These are phyloP conservation scores for Neotoxoptera formosana DNA, from an alignment of 1,140 invertebrate genomes.

Conservation along the genomic window DNA sequence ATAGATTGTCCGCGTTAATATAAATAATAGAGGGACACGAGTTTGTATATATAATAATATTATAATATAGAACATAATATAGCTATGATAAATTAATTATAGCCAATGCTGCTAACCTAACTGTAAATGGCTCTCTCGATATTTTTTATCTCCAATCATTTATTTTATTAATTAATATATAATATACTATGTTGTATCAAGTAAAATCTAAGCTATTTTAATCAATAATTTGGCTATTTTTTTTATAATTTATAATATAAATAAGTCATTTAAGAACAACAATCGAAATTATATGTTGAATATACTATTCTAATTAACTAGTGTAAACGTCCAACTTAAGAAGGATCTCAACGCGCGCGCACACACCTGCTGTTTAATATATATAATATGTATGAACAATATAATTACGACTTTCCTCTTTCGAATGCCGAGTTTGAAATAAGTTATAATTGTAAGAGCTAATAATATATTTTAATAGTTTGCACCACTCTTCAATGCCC, in stretches of 20 bases:
- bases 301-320: neutral
- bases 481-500: too few relatives aligned
- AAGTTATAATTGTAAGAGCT: too few relatives aligned
- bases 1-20: neutral
- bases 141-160: neutral
- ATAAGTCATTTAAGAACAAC: neutral
- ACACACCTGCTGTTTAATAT: too few relatives aligned
- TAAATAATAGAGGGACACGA: neutral
- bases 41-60: neutral
- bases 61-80: neutral
- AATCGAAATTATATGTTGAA: neutral
- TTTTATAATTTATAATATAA: neutral
- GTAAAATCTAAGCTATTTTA: neutral
- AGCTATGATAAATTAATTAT: neutral
- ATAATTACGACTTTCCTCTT: too few relatives aligned
- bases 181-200: neutral
- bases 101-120: neutral
- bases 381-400: too few relatives aligned
- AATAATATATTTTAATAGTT: too few relatives aligned
- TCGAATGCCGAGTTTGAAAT: too few relatives aligned
- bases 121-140: neutral
- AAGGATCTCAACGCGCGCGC: too few relatives aligned
- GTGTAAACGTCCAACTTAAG: neutral
- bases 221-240: neutral
- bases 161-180: neutral